Percentiles rank a stretch among this genome's conserved stretches.
phyloP scores from a whole-genome alignment of 2,888 invertebrate genomes.

The Sceliomorpha sp. region DNA sequence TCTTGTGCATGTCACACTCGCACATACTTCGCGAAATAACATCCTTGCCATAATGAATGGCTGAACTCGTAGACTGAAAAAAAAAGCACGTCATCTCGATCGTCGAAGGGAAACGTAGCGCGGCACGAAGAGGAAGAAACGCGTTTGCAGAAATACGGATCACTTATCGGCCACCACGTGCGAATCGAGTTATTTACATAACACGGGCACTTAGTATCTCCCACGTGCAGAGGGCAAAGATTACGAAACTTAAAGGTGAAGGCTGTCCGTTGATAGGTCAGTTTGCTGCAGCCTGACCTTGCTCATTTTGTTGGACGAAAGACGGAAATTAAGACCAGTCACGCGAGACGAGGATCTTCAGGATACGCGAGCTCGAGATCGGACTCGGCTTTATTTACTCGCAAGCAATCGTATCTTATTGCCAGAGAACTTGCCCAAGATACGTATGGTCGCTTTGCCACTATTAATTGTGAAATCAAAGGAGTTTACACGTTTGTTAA shows the following conservation, averaged over 20 bases:
- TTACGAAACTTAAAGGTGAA: conserved; percentile 57
- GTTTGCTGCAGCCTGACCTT: conserved; percentile 48
- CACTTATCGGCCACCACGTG: conserved; percentile 33
- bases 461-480: too few relatives aligned
- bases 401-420: too few relatives aligned
- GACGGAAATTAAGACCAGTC: conserved; percentile 54
- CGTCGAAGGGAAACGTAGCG: background rate
- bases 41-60: background rate
- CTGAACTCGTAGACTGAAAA: background rate
- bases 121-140: background rate
- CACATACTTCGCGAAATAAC: background rate
- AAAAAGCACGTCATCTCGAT: background rate
- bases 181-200: conserved; percentile 51
- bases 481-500: too few relatives aligned
- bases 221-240: conserved; percentile 48
- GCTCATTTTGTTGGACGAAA: conserved; percentile 48
- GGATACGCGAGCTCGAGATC: conserved; percentile 31
- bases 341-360: conserved; percentile 46
- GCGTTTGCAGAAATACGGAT: background rate
- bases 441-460: too few relatives aligned
- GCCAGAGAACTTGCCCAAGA: too few relatives aligned
- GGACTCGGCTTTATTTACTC: background rate
- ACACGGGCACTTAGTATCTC: conserved; percentile 48
- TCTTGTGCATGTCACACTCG: background rate
- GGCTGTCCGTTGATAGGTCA: conserved; percentile 52